Evolutionary conservation across 1,140 invertebrate species (phyloP), one percentile per base, ranked within the genome.

Genomic region (Cyphomyrmex costatus): DNA sequence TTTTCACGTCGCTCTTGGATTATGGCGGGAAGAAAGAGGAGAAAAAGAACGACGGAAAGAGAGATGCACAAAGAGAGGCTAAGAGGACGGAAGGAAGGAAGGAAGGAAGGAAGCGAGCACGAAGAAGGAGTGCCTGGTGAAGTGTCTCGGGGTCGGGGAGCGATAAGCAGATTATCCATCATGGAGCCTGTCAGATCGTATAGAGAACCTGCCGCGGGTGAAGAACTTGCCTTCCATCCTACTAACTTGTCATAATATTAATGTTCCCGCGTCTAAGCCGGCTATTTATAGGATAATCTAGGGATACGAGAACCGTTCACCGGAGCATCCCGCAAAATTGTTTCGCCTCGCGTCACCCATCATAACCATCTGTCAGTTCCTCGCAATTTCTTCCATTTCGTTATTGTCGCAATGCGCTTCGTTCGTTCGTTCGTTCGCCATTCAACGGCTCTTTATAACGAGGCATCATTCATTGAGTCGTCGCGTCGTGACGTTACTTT

Each of bases 141-240:
- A 82, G 76, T 82, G 78, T 86, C 85, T 86, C 66, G 79, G 58
- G 68, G 79, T 71, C 66, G 85, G 85, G 61, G 66, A 60, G 66
- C 80, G 85, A 86, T 86, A 84, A 86, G 85, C 79, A 86, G 85
- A 86, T 86, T 86, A 86, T 86, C 85, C 85, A 86, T 86, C 85
- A 86, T 84, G 85, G 85, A 66, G 49, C 66, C 85, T 86, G 85
- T 84, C 85, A 86, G 79, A 86, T 86, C 85, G 79, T 73, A 84
- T 82, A 82, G 85, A 80, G 85, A 86, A 86, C 53, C 61, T 51
- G 76, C 76, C 51, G 76, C 53, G 85, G 56, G 70, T 85, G 79
- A 84, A 86, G 79, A 61, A 61, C 68, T 60, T 73, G 77, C 74
- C 78, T 70, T 86, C 85, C 85, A 86, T 86, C 61, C 85, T 58